Percentiles rank a stretch among this genome's conserved stretches.
Conservation (phyloP, 2,113 vertebrate genomes). For the Heloderma charlesbogerti region DNA sequence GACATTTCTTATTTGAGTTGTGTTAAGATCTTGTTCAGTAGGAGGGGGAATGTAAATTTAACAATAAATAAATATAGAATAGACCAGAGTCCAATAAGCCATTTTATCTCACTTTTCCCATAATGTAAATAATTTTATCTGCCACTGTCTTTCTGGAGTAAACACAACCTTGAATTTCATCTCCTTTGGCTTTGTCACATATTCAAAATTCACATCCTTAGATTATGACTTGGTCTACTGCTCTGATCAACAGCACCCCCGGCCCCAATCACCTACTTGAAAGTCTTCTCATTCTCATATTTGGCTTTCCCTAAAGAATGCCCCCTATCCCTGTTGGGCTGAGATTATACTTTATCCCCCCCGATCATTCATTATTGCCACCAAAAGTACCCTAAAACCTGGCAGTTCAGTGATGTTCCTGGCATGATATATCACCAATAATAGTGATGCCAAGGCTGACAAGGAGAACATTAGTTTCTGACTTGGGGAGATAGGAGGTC, state of each 20-base stretch:
- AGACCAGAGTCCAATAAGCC: not conserved
- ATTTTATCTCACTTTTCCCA: not conserved
- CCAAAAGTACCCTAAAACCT: not conserved
- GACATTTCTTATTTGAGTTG: not conserved
- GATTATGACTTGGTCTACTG: not conserved
- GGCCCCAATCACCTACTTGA: not conserved
- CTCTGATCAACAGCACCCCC: not conserved
- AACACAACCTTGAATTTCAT: not conserved
- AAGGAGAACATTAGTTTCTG: not conserved
- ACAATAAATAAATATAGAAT: not conserved
- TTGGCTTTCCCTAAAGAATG: not conserved
- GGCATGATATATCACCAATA: not conserved
- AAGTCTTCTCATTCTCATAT: not conserved
- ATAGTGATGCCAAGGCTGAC: not conserved
- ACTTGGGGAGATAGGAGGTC: slow-evolving; percentile 7
- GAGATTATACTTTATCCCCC: not conserved
- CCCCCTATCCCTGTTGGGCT: not conserved
- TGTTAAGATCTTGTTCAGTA: not conserved
- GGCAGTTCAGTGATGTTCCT: not conserved
- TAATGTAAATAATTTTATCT: not conserved
- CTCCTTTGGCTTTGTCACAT: not conserved
- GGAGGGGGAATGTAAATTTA: not conserved
- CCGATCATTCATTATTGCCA: not conserved
- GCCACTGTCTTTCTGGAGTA: not conserved
- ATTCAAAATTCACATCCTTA: not conserved